Conservation (phyloP, 2,113 vertebrate species). For the Triplophysa dalaica region DNA sequence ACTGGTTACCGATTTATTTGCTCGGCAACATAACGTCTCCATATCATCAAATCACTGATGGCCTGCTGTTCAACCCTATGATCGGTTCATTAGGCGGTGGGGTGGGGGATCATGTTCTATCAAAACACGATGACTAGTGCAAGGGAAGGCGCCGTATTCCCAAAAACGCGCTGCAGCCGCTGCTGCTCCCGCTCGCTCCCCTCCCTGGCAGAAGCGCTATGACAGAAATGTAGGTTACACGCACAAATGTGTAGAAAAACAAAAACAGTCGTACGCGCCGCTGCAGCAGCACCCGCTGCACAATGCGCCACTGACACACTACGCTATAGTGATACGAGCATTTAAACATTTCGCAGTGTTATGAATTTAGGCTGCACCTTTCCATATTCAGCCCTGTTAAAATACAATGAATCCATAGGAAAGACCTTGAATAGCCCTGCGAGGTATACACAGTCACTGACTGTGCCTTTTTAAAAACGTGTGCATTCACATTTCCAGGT, state of each 20-base stretch:
- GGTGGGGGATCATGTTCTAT: constrained; percentile 56
- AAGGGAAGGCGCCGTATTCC: constrained; percentile 60
- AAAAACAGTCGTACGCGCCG: constrained; percentile 70
- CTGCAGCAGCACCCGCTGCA: constrained; percentile 71
- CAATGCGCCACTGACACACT: constrained; percentile 68
- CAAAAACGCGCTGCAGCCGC: constrained; percentile 53
- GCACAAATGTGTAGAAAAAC: constrained; percentile 73
- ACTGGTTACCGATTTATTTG: not conserved
- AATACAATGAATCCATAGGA: not conserved
- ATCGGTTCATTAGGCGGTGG: constrained; percentile 28
- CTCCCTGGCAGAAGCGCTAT: constrained; percentile 63
- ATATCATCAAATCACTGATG: constrained; percentile 21
- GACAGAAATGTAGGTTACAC: constrained; percentile 75
- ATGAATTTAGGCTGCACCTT: not conserved
- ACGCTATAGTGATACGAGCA: not conserved
- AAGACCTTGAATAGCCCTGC: not conserved
- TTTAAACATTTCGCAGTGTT: not conserved
- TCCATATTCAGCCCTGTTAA: not conserved
- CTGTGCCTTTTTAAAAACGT: not conserved
- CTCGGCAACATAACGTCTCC: constrained; percentile 14
- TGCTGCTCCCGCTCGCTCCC: constrained; percentile 50
- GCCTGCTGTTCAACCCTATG: constrained; percentile 38
- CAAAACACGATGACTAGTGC: constrained; percentile 66
- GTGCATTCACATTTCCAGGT: constrained; percentile 22
- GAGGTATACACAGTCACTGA: not conserved